Evolutionary conservation across 2,113 vertebrate genomes (phyloP).

Genomic region (Psittacula cyanocephala): DNA sequence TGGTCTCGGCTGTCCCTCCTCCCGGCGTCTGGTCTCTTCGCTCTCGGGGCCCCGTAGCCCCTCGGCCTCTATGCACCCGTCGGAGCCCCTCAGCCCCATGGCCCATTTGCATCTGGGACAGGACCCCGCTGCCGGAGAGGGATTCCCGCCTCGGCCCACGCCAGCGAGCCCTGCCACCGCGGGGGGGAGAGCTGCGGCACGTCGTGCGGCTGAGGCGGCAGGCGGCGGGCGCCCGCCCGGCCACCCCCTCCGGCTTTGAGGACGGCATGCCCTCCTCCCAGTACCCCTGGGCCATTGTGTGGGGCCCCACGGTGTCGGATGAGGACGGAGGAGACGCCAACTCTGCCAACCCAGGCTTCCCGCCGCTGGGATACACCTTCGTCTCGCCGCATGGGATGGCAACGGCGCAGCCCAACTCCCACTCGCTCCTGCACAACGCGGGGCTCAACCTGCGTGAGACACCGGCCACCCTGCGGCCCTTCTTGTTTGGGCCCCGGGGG

Average conservation of each 20-base stretch:
- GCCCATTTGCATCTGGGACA: conserved; percentile 76
- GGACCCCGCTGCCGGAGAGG: conserved; percentile 65
- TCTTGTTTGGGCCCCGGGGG: conserved; percentile 75
- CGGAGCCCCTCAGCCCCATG: conserved; percentile 68
- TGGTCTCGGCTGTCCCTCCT: conserved; percentile 51
- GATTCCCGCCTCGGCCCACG: conserved; percentile 23
- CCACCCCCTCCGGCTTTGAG: conserved; percentile 78
- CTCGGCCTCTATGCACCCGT: conserved; percentile 74
- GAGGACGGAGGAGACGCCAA: conserved; percentile 79
- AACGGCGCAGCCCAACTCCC: conserved; percentile 77
- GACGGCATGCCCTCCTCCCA: conserved; percentile 81
- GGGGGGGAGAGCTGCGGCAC: conserved; percentile 23
- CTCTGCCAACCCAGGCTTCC: conserved; percentile 78
- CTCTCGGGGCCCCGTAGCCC: conserved; percentile 43
- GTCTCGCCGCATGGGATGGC: conserved; percentile 76
- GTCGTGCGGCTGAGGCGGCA: conserved; percentile 69
- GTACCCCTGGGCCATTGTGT: conserved; percentile 84
- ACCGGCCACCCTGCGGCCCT: conserved; percentile 77
- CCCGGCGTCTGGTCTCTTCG: conserved; percentile 68
- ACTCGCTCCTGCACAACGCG: conserved; percentile 72
- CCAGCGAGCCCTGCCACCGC: neutral
- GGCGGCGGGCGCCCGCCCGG: conserved; percentile 52
- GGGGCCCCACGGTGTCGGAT: conserved; percentile 80
- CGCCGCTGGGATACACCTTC: conserved; percentile 77
- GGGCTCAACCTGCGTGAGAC: conserved; percentile 79